A percentile compares a stretch with the other conserved stretches of the same genome.
These are phyloP conservation scores for Caloenas nicobarica DNA, from an alignment of 2,113 vertebrate genomes.

Conservation along the genomic window DNA sequence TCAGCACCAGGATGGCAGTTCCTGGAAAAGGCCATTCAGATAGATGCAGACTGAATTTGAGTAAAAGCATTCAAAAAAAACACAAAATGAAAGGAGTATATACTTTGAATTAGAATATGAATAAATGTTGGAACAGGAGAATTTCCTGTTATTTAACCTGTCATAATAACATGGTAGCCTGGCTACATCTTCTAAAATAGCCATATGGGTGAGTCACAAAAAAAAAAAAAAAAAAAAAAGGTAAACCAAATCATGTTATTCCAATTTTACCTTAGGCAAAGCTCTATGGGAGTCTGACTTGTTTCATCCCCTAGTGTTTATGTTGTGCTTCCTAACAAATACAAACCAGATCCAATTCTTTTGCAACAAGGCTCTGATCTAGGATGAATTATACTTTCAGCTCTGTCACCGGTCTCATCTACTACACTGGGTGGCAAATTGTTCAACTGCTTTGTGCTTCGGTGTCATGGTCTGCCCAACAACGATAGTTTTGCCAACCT, in stretches of 20 bases:
- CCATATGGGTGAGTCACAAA: not conserved
- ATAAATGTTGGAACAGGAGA: not conserved
- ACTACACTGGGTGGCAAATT: not conserved
- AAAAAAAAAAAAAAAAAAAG: not conserved
- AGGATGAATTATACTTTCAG: not conserved
- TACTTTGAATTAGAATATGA: not conserved
- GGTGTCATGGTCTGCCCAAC: not conserved
- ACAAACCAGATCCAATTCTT: not conserved
- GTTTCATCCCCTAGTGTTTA: not conserved
- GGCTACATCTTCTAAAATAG: not conserved
- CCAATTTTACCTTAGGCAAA: not conserved
- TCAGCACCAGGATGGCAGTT: not conserved
- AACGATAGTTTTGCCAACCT: not conserved
- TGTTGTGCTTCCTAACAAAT: not conserved
- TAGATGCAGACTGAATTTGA: not conserved
- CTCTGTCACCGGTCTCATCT: not conserved
- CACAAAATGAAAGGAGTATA: accelerated
- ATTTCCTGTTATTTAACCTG: not conserved
- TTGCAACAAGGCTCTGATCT: not conserved
- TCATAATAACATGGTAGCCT: not conserved
- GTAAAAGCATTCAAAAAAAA: not conserved
- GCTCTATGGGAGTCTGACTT: not conserved
- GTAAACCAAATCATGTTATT: not conserved
- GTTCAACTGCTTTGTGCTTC: not conserved
- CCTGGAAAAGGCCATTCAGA: not conserved